Evolutionary conservation across 2,113 vertebrate genomes (phyloP).

Genomic region (Campylorhamphus procurvoides): DNA sequence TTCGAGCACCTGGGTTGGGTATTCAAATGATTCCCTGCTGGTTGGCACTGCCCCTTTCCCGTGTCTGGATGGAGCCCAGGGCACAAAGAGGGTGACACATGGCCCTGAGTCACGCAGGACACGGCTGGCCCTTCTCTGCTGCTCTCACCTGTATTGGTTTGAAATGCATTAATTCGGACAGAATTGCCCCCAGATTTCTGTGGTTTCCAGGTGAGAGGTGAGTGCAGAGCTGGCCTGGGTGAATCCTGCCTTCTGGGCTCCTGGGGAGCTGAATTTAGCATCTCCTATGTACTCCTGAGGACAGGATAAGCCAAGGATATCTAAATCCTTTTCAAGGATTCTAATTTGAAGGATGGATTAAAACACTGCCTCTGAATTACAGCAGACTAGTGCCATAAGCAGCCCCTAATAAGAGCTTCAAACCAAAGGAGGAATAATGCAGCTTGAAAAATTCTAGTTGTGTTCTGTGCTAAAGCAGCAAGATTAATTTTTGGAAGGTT

Average conservation of each 20-base stretch:
- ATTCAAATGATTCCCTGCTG: fast-evolving
- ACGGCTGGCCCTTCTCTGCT: fast-evolving
- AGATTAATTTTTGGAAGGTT: neutral
- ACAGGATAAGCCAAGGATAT: neutral
- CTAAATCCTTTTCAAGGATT: conserved; percentile 18
- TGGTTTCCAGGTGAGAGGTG: fast-evolving
- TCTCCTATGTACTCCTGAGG: neutral
- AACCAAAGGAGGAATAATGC: neutral
- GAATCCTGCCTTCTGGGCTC: neutral
- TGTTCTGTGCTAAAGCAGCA: neutral
- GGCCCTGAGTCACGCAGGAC: fast-evolving
- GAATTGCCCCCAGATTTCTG: fast-evolving
- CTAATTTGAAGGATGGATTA: conserved; percentile 1
- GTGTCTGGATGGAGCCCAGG: fast-evolving
- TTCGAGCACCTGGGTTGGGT: neutral
- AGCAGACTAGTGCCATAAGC: neutral
- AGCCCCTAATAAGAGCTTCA: neutral
- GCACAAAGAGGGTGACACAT: neutral
- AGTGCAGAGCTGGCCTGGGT: neutral
- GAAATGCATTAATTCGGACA: fast-evolving
- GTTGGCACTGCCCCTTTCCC: neutral
- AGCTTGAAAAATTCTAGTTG: neutral
- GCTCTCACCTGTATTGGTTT: fast-evolving
- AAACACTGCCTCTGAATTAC: neutral
- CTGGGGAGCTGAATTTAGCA: neutral